phyloP scores from a whole-genome alignment of 1,140 invertebrate species.

The Dendrolimus punctatus region DNA sequence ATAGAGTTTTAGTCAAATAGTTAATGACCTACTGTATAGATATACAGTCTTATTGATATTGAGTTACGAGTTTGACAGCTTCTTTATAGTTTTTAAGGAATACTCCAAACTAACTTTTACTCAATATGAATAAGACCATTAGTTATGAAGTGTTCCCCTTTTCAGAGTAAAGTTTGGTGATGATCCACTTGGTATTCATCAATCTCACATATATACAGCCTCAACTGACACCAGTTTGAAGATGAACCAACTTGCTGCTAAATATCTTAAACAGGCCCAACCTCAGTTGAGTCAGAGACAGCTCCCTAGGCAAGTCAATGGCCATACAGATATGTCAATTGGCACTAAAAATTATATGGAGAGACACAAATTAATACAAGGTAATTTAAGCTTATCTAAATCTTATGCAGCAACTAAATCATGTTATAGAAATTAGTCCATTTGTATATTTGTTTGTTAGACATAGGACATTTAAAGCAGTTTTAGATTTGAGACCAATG shows the following conservation, averaged over 20 bases:
- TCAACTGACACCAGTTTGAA: slow-evolving; percentile 73
- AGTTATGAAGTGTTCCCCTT: slow-evolving; percentile 5
- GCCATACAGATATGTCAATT: slow-evolving; percentile 73
- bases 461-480: too few species aligned
- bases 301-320: slow-evolving; percentile 28
- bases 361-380: slow-evolving; percentile 75
- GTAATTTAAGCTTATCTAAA: slow-evolving; percentile 22
- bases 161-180: slow-evolving; percentile 71
- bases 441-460: too few species aligned
- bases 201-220: slow-evolving; percentile 22
- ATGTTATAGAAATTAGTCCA: too few species aligned
- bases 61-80: too few species aligned
- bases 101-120: too few species aligned
- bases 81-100: too few species aligned
- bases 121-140: not conserved
- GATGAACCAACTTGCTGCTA: slow-evolving; percentile 77
- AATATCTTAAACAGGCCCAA: slow-evolving; percentile 73
- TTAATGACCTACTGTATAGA: too few species aligned
- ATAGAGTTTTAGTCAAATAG: too few species aligned
- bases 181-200: slow-evolving; percentile 32
- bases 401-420: too few species aligned
- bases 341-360: slow-evolving; percentile 78
- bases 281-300: slow-evolving; percentile 8
- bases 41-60: too few species aligned
- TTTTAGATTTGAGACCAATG: too few species aligned